Evolutionary conservation across 2,888 invertebrate species (phyloP).

Genomic region (Agrotis puta): DNA sequence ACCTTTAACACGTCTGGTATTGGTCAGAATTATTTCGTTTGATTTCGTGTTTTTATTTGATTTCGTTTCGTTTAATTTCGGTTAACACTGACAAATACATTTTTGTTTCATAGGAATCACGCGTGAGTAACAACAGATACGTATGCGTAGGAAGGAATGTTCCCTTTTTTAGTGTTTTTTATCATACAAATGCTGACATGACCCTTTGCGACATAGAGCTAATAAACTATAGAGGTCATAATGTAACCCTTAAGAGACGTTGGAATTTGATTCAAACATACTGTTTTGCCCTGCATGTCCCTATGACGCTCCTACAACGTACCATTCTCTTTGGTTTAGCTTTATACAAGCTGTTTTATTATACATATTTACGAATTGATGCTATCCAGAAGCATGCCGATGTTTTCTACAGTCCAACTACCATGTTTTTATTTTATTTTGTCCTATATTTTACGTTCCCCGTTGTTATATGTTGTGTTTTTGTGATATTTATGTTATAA

Average conservation of each 20-base stretch:
- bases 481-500: constrained; percentile 72
- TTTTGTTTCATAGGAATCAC: constrained; percentile 91
- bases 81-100: constrained; percentile 81
- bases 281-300: constrained; percentile 81
- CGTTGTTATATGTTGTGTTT: constrained; percentile 78
- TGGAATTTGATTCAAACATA: constrained; percentile 58
- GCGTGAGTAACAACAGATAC: constrained; percentile 87
- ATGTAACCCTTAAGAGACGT: constrained; percentile 59
- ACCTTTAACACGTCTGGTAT: constrained; percentile 13
- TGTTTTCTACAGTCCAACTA: constrained; percentile 63
- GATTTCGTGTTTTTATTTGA: constrained; percentile 63
- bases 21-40: constrained; percentile 47
- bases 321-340: constrained; percentile 57
- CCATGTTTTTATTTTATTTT: constrained; percentile 58
- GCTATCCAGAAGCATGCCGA: constrained; percentile 72
- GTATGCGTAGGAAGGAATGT: constrained; percentile 84
- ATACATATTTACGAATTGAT: constrained; percentile 61
- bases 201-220: constrained; percentile 65
- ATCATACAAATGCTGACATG: constrained; percentile 68
- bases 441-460: constrained; percentile 67
- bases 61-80: constrained; percentile 70
- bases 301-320: constrained; percentile 61
- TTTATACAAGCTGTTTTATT: constrained; percentile 49
- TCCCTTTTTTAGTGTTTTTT: constrained; percentile 82
- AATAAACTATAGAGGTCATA: constrained; percentile 67